phyloP scores from a whole-genome alignment of 2,888 invertebrate genomes.

The Bursaphelenchus okinawaensis region DNA sequence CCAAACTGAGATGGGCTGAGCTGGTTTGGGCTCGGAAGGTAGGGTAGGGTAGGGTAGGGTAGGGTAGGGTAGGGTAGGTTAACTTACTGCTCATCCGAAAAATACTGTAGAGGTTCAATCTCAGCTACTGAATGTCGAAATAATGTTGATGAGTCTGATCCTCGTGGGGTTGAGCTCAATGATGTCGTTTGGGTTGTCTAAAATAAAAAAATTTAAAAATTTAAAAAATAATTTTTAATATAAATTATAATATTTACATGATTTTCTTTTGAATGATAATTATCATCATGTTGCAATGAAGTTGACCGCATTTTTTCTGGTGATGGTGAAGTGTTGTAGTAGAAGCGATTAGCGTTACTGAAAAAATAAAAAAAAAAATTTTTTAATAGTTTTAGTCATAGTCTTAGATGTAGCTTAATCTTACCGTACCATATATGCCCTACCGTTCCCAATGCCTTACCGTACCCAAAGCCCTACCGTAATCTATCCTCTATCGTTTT shows the following conservation, averaged over 20 bases:
- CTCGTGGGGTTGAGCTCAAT: slow-evolving; percentile 36
- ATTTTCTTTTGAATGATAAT: slow-evolving; percentile 16
- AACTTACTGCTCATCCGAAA: neutral
- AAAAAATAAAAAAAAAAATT: too few species aligned
- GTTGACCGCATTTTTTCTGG: neutral
- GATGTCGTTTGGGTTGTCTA: slow-evolving; percentile 38
- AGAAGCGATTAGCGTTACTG: slow-evolving; percentile 12
- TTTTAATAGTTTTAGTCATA: too few species aligned
- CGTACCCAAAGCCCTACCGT: too few species aligned
- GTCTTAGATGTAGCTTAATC: too few species aligned
- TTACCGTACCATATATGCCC: too few species aligned
- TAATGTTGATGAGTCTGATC: slow-evolving; percentile 20
- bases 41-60: too few species aligned
- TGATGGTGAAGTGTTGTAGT: slow-evolving; percentile 10
- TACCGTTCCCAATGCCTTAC: too few species aligned
- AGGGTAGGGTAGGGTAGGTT: too few species aligned
- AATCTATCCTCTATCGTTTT: too few species aligned
- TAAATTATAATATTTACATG: neutral
- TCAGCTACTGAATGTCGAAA: neutral
- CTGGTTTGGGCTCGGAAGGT: too few species aligned
- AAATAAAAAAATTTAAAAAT: slow-evolving; percentile 1
- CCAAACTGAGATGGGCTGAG: too few species aligned
- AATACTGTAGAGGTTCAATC: neutral
- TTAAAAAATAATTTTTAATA: neutral
- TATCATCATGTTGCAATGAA: slow-evolving; percentile 5